These are phyloP conservation scores for Drosophila hydei DNA, from an alignment of 1,140 invertebrate species.

Conservation along the genomic window DNA sequence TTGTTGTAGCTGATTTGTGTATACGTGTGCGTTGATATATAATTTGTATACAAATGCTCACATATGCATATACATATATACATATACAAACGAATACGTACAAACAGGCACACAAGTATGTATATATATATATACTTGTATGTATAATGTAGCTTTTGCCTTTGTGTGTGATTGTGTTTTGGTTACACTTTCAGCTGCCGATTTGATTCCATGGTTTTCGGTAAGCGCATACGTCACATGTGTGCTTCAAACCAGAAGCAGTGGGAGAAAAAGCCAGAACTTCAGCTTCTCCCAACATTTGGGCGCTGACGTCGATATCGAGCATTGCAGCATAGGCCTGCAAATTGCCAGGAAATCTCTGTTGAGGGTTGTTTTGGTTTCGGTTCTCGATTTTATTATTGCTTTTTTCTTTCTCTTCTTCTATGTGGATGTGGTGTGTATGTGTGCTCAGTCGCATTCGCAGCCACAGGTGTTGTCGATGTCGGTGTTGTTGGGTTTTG, in stretches of 20 bases:
- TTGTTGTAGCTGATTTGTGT: slow-evolving; percentile 40
- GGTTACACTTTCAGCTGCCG: slow-evolving; percentile 73
- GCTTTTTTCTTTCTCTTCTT: slow-evolving; percentile 17
- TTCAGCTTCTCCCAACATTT: background rate
- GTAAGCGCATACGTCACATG: slow-evolving; percentile 51
- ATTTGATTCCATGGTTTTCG: slow-evolving; percentile 34
- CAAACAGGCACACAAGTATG: background rate
- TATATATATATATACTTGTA: background rate
- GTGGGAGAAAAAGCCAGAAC: background rate
- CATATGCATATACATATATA: slow-evolving; percentile 7
- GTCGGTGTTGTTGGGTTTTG: slow-evolving; percentile 29
- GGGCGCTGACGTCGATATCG: slow-evolving; percentile 13
- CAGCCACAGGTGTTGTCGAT: slow-evolving; percentile 70
- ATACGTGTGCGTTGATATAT: slow-evolving; percentile 2
- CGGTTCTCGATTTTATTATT: slow-evolving; percentile 29
- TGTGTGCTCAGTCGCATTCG: slow-evolving; percentile 29
- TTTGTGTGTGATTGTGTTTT: slow-evolving; percentile 51
- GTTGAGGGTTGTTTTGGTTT: slow-evolving; percentile 57
- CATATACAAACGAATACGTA: background rate
- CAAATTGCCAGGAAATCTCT: slow-evolving; percentile 61
- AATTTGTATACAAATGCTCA: slow-evolving; percentile 6
- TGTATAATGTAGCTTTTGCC: slow-evolving; percentile 36
- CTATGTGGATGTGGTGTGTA: slow-evolving; percentile 8
- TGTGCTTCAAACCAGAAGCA: slow-evolving; percentile 6
- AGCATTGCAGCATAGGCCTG: slow-evolving; percentile 53